phyloP scores from a whole-genome alignment of 2,113 vertebrate genomes.

The Probosciger aterrimus region DNA sequence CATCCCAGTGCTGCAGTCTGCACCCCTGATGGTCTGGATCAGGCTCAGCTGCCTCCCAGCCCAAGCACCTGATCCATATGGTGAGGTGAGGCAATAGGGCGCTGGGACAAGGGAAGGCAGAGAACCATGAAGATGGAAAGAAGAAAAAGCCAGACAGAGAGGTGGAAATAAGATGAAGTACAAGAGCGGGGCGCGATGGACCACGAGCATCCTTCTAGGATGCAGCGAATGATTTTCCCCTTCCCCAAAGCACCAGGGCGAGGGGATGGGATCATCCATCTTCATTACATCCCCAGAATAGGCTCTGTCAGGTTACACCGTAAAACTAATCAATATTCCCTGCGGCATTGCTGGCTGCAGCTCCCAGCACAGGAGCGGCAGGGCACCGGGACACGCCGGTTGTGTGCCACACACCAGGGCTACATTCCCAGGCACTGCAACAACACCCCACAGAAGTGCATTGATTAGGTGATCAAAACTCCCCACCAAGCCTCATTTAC shows the following conservation, averaged over 20 bases:
- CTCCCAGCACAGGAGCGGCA: background rate
- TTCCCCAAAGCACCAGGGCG: constrained; percentile 4
- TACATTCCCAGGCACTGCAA: background rate
- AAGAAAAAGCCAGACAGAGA: background rate
- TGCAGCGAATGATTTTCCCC: background rate
- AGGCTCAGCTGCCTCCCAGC: background rate
- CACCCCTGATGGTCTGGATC: rapidly evolving
- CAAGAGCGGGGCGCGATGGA: background rate
- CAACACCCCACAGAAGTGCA: rapidly evolving
- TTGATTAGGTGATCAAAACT: background rate
- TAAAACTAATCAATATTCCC: constrained; percentile 72
- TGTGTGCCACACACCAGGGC: background rate
- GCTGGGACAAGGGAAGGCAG: background rate
- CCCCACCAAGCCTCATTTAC: background rate
- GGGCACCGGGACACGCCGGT: background rate
- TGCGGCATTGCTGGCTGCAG: background rate
- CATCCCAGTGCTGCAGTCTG: rapidly evolving
- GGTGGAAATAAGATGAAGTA: background rate
- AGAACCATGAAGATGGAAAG: background rate
- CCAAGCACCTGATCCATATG: rapidly evolving
- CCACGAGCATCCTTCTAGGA: background rate
- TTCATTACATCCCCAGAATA: constrained; percentile 70
- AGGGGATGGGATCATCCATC: constrained; percentile 67
- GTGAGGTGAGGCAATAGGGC: background rate
- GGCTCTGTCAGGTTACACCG: constrained; percentile 66